Base-by-base conservation (phyloP, 2,888 invertebrate genomes). In the Salticus scenicus region DNA sequence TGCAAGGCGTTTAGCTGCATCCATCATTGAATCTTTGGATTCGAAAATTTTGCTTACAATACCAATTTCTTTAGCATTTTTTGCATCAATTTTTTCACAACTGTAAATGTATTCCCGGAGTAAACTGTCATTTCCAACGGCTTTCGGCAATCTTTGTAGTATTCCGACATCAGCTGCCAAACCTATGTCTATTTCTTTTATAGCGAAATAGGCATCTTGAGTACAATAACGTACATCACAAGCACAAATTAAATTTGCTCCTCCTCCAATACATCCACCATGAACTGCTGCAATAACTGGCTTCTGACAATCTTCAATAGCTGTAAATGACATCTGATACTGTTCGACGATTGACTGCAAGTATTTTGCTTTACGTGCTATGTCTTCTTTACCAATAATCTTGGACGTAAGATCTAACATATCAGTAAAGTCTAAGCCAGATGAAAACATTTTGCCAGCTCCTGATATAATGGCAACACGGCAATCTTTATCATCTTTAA, bases 111-210 rank as follows among this genome's bases (percentile, higher is more conserved):
- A 92, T 90, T 99, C 99, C 27, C 98, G 93, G 0, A 94, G 95
- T 87, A 96, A 92, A 88, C 98, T 97, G 47, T 96, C 94, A 89
- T 94, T 98, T 24, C 97, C 97, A 37, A 98, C 93, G 1, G 96
- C 92, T 92, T 96, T 98, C 0, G 98, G 98, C 20, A 99, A 92
- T 87, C 98, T 93, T 91, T 99, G 99, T 51, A 99, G 92, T 0
- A 96, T 95, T 0, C 99, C 99, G 0, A 99, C 96, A 92, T 99
- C 99, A 2, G 99, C 97, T 2, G 98, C 97, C 91, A 99, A 92
- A 0, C 99, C 99, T 24, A 92, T 89, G 69, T 92, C 92, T 28
- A 93, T 93, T 92, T 98, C 87, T 90, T 98, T 98, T 0, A 99
- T 94, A 92, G 95, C 94, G 90, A 98, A 98, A 94, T 94, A 96